Conservation (phyloP, 2,797 vertebrate genomes). For the Odontamblyopus rebecca region DNA sequence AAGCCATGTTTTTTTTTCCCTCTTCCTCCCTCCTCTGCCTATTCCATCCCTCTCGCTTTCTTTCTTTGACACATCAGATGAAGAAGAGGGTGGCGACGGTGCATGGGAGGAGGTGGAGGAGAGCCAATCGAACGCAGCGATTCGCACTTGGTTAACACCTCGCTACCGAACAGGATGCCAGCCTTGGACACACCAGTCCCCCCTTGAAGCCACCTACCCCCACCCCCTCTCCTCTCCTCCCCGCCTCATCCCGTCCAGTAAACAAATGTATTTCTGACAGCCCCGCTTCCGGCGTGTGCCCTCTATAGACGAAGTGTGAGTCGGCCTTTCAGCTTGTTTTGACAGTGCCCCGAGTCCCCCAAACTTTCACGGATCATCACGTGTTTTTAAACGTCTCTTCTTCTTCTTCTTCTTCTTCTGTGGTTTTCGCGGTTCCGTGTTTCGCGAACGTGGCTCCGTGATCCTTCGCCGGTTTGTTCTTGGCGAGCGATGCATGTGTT, state of each 20-base stretch:
- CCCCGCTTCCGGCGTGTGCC: conserved; percentile 17
- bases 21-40: background rate
- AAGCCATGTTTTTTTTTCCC: background rate
- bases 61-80: conserved; percentile 79
- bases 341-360: conserved; percentile 24
- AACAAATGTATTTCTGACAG: conserved; percentile 32
- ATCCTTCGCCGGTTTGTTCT: conserved; percentile 48
- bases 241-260: conserved; percentile 21
- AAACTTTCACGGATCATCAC: conserved; percentile 24
- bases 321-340: conserved; percentile 44
- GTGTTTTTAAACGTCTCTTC: conserved; percentile 30
- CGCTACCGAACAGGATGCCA: conserved; percentile 67
- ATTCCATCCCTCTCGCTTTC: conserved; percentile 19
- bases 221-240: conserved; percentile 3
- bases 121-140: conserved; percentile 68
- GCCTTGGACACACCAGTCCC: conserved; percentile 44
- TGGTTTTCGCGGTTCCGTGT: conserved; percentile 22
- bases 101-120: conserved; percentile 71
- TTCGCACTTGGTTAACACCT: conserved; percentile 82
- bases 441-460: conserved; percentile 30
- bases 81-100: conserved; percentile 67
- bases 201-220: conserved; percentile 7
- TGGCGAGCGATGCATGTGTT: conserved; percentile 42
- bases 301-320: conserved; percentile 11
- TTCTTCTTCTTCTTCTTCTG: conserved; percentile 10